Evolutionary conservation across 1,140 invertebrate species (phyloP).

Genomic region (Drosophila kohkoa): DNA sequence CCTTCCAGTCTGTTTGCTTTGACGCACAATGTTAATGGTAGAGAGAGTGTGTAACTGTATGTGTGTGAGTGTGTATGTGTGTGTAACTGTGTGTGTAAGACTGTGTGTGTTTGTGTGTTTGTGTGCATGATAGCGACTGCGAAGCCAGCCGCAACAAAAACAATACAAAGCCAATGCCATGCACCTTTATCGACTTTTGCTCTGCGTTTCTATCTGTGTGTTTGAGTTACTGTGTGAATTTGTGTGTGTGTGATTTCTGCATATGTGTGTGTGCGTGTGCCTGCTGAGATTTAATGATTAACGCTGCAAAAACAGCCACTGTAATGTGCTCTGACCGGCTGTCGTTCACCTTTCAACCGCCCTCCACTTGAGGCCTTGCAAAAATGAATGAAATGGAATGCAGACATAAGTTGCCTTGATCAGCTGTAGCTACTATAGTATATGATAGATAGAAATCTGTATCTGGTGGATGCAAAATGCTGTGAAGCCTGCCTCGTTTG

Average conservation of each 20-base stretch:
- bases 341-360: conserved; percentile 31
- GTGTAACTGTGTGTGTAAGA: neutral
- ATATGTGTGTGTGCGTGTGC: conserved; percentile 33
- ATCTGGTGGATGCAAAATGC: neutral
- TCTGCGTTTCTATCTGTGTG: conserved; percentile 4
- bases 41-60: conserved; percentile 21
- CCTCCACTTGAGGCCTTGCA: conserved; percentile 57
- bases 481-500: no score
- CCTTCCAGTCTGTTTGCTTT: conserved; percentile 21
- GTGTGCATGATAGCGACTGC: conserved; percentile 44
- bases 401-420: neutral
- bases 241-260: conserved; percentile 34
- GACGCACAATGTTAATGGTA: conserved; percentile 2
- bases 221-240: neutral
- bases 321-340: neutral
- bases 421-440: neutral
- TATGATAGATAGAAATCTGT: neutral
- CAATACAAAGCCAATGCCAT: conserved; percentile 44
- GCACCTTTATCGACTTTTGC: conserved; percentile 74
- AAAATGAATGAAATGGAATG: conserved; percentile 25
- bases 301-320: conserved; percentile 50
- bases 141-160: conserved; percentile 49
- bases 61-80: conserved; percentile 21
- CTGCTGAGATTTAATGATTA: conserved; percentile 78
- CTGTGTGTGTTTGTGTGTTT: conserved; percentile 26